Evolutionary conservation across 2,888 invertebrate genomes (phyloP), one percentile per base, ranked within the genome.

Genomic region (Leptothorax acervorum): DNA sequence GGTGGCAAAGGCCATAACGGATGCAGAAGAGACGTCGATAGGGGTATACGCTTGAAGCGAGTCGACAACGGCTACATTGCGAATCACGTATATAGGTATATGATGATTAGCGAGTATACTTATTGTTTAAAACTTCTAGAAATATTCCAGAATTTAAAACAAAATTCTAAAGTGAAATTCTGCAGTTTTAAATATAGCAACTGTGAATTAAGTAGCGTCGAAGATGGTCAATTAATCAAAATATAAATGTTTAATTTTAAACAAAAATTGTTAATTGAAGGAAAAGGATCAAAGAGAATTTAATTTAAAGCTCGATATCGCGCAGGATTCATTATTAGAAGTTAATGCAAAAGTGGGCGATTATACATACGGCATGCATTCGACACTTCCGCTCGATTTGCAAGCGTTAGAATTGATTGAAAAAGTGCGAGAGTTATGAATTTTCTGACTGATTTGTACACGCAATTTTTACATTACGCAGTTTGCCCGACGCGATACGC

Each of bases 31-130:
- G 79, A 3, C 28, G 60, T 39, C 45, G 57, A 53, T 28, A 48
- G 48, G 18, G 35, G 55, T 48, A 35, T 62, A 60, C 66, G 82
- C 12, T 28, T 70, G 63, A 84, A 65, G 35, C 71, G 63, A 71
- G 63, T 84, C 79, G 31, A 51, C 75, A 79, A 71, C 18, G 79
- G 71, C 62, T 62, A 65, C n/a, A 55, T 79, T 45, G 55, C 31
- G 18, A 57, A n/a, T 45, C 45, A 76, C 66, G 60, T 45, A n/a
- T 39, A 53, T 23, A 66, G 82, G 82, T 83, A 73, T 48, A 23
- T 11, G 9, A 73, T 31, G 4, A 2, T 48, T 35, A 9, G 11
- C n/a, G 15, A 12, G 2, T 42, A 42, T 35, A 35, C 35, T 73
- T 71, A 9, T 35, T 28, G 42, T 42, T 73, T 66, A 15, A 28